These are phyloP conservation scores for Phyllostomus hastatus DNA, from an alignment of 2,113 vertebrate genomes.

Conservation along the genomic window DNA sequence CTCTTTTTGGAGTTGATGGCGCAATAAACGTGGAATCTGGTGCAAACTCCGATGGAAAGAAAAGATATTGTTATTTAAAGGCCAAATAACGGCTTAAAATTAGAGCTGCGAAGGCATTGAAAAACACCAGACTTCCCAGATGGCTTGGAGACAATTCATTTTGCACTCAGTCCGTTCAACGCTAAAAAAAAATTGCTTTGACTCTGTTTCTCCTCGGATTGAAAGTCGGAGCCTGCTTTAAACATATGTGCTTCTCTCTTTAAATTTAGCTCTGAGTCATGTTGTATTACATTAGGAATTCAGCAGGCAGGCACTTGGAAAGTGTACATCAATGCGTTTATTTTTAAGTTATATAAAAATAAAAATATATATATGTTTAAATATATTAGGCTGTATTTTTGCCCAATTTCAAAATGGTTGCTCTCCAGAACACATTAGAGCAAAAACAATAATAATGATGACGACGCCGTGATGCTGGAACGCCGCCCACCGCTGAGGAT, in stretches of 20 bases:
- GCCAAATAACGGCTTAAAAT: conserved; percentile 85
- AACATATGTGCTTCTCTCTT: conserved; percentile 79
- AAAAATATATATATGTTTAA: conserved; percentile 73
- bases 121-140: conserved; percentile 85
- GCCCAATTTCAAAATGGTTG: conserved; percentile 73
- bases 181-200: conserved; percentile 79
- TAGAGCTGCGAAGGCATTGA: conserved; percentile 83
- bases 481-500: conserved; percentile 35
- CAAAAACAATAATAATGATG: conserved; percentile 74
- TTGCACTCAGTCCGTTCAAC: conserved; percentile 82
- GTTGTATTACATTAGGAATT: conserved; percentile 77
- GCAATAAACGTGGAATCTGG: conserved; percentile 78
- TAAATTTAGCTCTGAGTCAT: conserved; percentile 81
- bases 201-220: conserved; percentile 79
- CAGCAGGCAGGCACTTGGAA: conserved; percentile 72
- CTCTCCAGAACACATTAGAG: conserved; percentile 74
- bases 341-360: conserved; percentile 76
- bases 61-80: conserved; percentile 85
- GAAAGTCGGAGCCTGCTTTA: conserved; percentile 80
- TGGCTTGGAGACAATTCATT: conserved; percentile 84
- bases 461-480: conserved; percentile 58
- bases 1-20: conserved; percentile 76
- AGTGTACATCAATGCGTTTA: conserved; percentile 76
- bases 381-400: conserved; percentile 77
- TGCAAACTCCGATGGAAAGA: conserved; percentile 77